phyloP scores from a whole-genome alignment of 1,140 invertebrate genomes.

The Nymphalis io region DNA sequence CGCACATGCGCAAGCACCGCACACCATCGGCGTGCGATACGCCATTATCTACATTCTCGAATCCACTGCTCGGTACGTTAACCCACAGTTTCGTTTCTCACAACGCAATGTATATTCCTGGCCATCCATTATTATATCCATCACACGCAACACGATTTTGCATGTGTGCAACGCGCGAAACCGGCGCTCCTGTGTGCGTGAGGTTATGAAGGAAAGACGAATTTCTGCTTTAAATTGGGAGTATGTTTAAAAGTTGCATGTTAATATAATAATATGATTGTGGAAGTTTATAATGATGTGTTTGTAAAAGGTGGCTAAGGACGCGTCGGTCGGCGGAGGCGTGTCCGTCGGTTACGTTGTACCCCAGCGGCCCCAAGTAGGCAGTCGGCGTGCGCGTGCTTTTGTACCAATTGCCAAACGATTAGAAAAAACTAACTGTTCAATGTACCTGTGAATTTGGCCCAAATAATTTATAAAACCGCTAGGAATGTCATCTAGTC shows the following conservation, averaged over 20 bases:
- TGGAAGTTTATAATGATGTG: conserved; percentile 21
- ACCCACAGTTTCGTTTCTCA: conserved; percentile 36
- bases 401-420: conserved; percentile 48
- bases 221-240: conserved; percentile 28
- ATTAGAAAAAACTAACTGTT: conserved; percentile 44
- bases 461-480: conserved; percentile 28
- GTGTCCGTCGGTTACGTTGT: conserved; percentile 52
- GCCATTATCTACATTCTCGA: conserved; percentile 52
- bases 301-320: conserved; percentile 21
- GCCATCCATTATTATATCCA: conserved; percentile 42
- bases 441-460: conserved; percentile 30
- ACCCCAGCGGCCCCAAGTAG: conserved; percentile 68
- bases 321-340: conserved; percentile 56
- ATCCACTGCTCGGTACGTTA: conserved; percentile 45
- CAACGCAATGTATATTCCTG: conserved; percentile 48
- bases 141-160: conserved; percentile 31
- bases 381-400: conserved; percentile 48
- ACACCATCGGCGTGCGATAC: conserved; percentile 36
- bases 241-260: conserved; percentile 28
- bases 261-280: conserved; percentile 32
- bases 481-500: conserved; percentile 11
- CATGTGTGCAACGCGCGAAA: conserved; percentile 24
- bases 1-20: conserved; percentile 41
- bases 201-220: conserved; percentile 23
- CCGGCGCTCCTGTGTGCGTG: conserved; percentile 28